Evolutionary conservation across 2,113 vertebrate genomes (phyloP).

Genomic region (Gallinago media): DNA sequence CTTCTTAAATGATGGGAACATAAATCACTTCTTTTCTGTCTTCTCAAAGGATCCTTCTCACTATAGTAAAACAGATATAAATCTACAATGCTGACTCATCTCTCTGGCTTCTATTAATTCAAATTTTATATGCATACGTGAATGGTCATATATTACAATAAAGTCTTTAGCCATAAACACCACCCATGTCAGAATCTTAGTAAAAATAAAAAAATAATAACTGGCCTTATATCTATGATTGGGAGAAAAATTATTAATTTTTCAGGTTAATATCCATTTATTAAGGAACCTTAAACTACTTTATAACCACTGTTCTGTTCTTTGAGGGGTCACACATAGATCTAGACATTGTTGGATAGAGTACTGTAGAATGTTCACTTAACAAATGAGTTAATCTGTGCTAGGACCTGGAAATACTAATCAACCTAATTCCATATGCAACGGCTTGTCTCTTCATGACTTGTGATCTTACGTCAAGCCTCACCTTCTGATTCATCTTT

Average conservation of each 20-base stretch:
- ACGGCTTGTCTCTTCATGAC: not conserved
- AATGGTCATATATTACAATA: not conserved
- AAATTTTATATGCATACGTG: not conserved
- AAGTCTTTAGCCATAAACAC: not conserved
- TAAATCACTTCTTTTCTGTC: not conserved
- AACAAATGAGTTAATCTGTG: not conserved
- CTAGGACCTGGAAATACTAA: not conserved
- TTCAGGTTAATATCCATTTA: not conserved
- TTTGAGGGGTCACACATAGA: not conserved
- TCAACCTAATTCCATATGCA: not conserved
- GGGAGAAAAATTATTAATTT: not conserved
- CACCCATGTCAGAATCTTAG: not conserved
- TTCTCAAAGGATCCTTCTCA: not conserved
- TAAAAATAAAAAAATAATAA: not conserved
- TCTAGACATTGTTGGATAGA: not conserved
- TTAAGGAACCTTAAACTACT: not conserved
- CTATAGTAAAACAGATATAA: not conserved
- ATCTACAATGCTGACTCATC: constrained; percentile 17
- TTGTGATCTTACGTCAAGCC: not conserved
- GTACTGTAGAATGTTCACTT: not conserved
- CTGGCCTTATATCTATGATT: not conserved
- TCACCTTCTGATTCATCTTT: not conserved
- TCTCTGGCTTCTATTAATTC: not conserved
- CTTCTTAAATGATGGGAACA: not conserved
- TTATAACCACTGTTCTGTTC: not conserved